Evolutionary conservation across 2,113 vertebrate species (phyloP), one percentile per base, ranked within the genome.

Genomic region (Psephotus haematonotus): DNA sequence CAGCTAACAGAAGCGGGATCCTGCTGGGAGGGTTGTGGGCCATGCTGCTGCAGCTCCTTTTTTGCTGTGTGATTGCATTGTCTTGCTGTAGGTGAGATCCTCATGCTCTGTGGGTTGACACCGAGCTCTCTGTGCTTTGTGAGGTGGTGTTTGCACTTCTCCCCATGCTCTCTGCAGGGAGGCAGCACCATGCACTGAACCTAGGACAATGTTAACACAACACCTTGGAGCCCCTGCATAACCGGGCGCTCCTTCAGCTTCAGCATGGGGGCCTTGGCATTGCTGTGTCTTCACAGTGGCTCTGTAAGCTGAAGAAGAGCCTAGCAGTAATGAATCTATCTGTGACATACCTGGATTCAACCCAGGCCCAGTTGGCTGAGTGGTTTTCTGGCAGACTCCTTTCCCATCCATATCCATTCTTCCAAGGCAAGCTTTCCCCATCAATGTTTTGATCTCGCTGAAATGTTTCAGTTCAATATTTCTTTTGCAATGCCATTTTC

Each of bases 401-500:
- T 92, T 75, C 88, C 76, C 46, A 81, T 88, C 94, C 76, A 2
- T 70, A 93, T 83, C 92, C 91, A 78, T 86, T 88, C 86, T 86
- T 90, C 90, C 46, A 15, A 37, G 2, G 16, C 17, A 29, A 95
- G 86, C 64, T 75, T 88, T 88, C 72, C 60, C 64, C 83, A 78
- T 91, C 91, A 94, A 78, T 92, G 64, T 96, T 96, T 95, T 94
- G 94, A 92, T 95, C 92, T 93, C 2, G 0, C 60, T 75, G 91
- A 92, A 95, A 94, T 81, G 55, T 93, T 96, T 88, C 82, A 7
- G 41, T 83, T 93, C 83, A 90, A 78, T 93, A 94, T 93, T 97
- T 93, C 88, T 92, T 78, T 35, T 49, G 37, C 11, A 20, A 24
- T 92, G 60, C 41, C 50, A 13, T 83, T 88, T 95, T 93, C 92